Evolutionary conservation across 2,113 vertebrate species (phyloP).

Genomic region (Athene cunicularia): DNA sequence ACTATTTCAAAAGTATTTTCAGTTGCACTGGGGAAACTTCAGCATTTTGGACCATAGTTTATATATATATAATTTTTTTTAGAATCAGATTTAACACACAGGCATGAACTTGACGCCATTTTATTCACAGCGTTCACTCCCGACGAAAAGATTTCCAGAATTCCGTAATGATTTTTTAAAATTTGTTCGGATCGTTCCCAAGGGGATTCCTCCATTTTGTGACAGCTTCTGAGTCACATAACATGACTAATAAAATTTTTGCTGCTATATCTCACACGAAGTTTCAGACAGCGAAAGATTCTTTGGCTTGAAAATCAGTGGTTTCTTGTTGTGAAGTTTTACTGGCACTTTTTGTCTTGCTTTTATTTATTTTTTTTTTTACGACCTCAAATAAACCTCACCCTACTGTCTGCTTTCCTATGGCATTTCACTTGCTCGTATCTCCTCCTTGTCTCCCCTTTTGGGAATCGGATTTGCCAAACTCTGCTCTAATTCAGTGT

Average conservation of each 20-base stretch:
- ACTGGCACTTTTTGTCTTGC: background rate
- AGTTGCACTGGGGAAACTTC: background rate
- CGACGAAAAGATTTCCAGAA: background rate
- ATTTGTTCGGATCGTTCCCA: background rate
- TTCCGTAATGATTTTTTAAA: background rate
- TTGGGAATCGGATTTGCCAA: accelerated
- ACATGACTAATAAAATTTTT: background rate
- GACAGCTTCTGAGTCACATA: background rate
- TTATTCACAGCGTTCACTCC: background rate
- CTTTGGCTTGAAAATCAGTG: background rate
- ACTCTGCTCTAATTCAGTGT: accelerated
- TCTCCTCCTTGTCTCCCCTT: accelerated
- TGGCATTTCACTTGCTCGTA: background rate
- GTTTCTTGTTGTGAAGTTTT: background rate
- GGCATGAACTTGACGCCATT: accelerated
- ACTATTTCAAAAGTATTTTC: background rate
- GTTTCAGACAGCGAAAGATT: background rate
- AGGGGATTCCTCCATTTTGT: background rate
- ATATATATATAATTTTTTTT: background rate
- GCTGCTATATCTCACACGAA: background rate
- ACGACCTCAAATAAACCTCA: background rate
- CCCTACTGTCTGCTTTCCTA: background rate
- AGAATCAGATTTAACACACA: background rate
- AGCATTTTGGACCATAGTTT: background rate
- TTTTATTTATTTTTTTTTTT: background rate